A percentile compares a stretch with the other conserved stretches of the same genome.
These are phyloP conservation scores for Drosophila cognata DNA, from an alignment of 2,888 invertebrate genomes.

Conservation along the genomic window DNA sequence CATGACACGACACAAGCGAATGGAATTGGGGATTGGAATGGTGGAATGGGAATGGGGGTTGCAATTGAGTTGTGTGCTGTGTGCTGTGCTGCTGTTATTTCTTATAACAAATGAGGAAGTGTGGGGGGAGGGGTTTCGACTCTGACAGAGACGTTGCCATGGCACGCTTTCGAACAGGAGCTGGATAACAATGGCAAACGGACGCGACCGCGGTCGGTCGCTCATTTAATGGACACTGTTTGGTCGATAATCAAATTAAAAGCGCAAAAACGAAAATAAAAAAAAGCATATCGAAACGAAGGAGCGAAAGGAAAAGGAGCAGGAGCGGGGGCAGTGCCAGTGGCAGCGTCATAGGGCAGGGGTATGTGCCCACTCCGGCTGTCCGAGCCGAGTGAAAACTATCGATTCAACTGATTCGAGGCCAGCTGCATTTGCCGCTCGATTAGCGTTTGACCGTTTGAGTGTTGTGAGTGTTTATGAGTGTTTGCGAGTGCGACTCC, in stretches of 20 bases:
- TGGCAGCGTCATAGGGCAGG: constrained; percentile 15
- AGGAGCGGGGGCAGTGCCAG: constrained; percentile 18
- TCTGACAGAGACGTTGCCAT: constrained; percentile 57
- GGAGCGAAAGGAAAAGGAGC: constrained; percentile 11
- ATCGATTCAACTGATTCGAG: constrained; percentile 52
- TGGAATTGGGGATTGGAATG: constrained; percentile 5
- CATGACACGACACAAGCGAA: constrained; percentile 65
- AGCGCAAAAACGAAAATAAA: constrained; percentile 18
- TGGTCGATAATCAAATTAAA: constrained; percentile 84
- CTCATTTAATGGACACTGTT: constrained; percentile 82
- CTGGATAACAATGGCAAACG: constrained; percentile 60
- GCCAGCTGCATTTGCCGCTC: constrained; percentile 66
- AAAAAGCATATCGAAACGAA: neutral
- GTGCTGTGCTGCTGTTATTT: constrained; percentile 62
- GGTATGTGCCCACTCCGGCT: constrained; percentile 1
- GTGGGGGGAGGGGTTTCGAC: neutral
- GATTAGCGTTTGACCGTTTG: constrained; percentile 56
- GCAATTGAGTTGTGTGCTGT: neutral
- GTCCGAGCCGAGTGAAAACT: constrained; percentile 7
- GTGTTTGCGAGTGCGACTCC: constrained; percentile 7
- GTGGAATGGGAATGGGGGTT: neutral
- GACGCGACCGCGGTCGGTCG: constrained; percentile 66
- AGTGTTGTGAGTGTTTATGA: neutral
- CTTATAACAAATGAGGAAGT: constrained; percentile 69
- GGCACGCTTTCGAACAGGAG: constrained; percentile 48